Evolutionary conservation across 1,140 invertebrate genomes (phyloP).

Genomic region (Hermatobates lingyangjiaoensis): DNA sequence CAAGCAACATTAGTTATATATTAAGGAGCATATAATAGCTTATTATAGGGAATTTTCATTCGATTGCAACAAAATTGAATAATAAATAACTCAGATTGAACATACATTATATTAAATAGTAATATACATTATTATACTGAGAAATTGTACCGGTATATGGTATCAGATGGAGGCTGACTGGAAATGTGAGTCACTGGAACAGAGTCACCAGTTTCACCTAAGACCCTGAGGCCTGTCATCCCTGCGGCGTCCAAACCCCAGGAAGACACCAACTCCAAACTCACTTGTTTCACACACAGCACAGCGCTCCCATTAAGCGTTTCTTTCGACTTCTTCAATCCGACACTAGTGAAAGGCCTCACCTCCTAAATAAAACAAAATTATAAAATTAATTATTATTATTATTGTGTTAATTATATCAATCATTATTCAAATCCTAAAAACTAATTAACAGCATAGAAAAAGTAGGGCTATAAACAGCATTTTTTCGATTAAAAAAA

Average conservation of each 20-base stretch:
- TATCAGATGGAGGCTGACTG: neutral
- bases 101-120: too few relatives aligned
- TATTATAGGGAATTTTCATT: too few relatives aligned
- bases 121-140: too few relatives aligned
- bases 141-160: too few relatives aligned
- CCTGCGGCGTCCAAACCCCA: constrained; percentile 19
- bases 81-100: too few relatives aligned
- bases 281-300: constrained; percentile 14
- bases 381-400: neutral
- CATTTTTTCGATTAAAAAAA: neutral
- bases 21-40: too few relatives aligned
- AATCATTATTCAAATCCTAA: too few relatives aligned
- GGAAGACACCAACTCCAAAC: constrained; percentile 10
- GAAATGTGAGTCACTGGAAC: constrained; percentile 18
- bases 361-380: constrained; percentile 12
- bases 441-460: too few relatives aligned
- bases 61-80: too few relatives aligned
- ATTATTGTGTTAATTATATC: too few relatives aligned
- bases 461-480: too few relatives aligned
- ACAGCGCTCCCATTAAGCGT: constrained; percentile 12
- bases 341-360: constrained; percentile 18
- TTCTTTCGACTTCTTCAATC: neutral
- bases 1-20: too few relatives aligned
- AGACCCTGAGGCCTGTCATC: constrained; percentile 33
- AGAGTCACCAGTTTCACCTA: constrained; percentile 22